Percentiles rank a stretch among this genome's conserved stretches.
These are phyloP conservation scores for Delia radicum DNA, from an alignment of 1,140 invertebrate genomes.

Conservation along the genomic window DNA sequence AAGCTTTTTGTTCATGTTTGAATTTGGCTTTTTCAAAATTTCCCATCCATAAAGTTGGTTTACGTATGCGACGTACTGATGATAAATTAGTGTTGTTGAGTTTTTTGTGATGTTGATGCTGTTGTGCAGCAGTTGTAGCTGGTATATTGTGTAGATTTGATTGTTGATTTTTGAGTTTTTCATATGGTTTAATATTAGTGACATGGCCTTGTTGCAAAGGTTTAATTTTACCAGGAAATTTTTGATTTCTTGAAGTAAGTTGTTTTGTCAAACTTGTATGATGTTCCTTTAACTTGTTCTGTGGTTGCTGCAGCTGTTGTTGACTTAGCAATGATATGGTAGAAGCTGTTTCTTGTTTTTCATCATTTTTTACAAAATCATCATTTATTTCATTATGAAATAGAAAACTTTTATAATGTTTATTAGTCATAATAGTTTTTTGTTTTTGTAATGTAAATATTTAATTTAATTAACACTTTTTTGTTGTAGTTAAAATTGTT, in stretches of 20 bases:
- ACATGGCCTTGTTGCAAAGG: not conserved
- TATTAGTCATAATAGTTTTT: not conserved
- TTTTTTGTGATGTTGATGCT: constrained; percentile 12
- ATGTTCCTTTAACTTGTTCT: not conserved
- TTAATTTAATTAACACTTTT: not conserved
- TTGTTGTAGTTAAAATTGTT: not conserved
- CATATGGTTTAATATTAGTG: not conserved
- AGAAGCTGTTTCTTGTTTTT: not conserved
- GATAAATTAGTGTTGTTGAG: constrained; percentile 18
- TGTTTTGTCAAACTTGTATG: not conserved
- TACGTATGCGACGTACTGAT: constrained; percentile 39
- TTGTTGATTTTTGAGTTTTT: constrained; percentile 12
- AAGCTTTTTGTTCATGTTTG: constrained; percentile 6
- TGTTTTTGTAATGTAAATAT: no score
- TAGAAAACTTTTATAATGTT: not conserved
- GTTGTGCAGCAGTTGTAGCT: not conserved
- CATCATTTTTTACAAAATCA: not conserved
- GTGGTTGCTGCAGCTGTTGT: not conserved
- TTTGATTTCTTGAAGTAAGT: no score
- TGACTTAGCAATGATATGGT: not conserved
- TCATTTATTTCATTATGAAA: no score
- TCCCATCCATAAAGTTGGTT: constrained; percentile 43
- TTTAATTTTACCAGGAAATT: not conserved
- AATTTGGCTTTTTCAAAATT: not conserved
- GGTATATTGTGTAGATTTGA: not conserved